Evolutionary conservation across 2,113 vertebrate genomes (phyloP).

Genomic region (Lophura nycthemera): DNA sequence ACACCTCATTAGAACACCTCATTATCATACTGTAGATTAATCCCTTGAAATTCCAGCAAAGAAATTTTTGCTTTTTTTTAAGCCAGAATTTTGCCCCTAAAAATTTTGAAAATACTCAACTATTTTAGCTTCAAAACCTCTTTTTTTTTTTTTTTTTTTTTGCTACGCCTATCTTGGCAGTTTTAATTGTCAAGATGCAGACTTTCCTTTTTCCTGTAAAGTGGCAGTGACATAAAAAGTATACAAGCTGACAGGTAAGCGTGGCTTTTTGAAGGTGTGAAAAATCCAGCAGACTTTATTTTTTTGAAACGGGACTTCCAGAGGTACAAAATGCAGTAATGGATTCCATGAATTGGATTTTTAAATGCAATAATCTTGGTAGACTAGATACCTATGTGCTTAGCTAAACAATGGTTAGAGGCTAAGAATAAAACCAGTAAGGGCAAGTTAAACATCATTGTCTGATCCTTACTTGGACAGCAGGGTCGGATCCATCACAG

Average conservation of each 20-base stretch:
- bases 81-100: not conserved
- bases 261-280: not conserved
- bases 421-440: not conserved
- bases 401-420: not conserved
- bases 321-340: not conserved
- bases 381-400: not conserved
- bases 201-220: not conserved
- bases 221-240: not conserved
- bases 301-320: not conserved
- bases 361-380: not conserved
- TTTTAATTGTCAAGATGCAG: not conserved
- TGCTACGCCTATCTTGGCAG: not conserved
- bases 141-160: not conserved
- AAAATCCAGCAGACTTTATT: not conserved
- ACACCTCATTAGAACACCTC: not conserved
- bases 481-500: not conserved
- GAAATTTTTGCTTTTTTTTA: not conserved
- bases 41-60: not conserved
- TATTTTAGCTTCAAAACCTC: not conserved
- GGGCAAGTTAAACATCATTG: not conserved
- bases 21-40: not conserved
- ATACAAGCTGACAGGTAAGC: not conserved
- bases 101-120: not conserved
- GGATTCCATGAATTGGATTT: not conserved
- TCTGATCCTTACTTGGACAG: conserved; percentile 22